Conservation (phyloP, 2,113 vertebrate species). For the Thalassoma bifasciatum region DNA sequence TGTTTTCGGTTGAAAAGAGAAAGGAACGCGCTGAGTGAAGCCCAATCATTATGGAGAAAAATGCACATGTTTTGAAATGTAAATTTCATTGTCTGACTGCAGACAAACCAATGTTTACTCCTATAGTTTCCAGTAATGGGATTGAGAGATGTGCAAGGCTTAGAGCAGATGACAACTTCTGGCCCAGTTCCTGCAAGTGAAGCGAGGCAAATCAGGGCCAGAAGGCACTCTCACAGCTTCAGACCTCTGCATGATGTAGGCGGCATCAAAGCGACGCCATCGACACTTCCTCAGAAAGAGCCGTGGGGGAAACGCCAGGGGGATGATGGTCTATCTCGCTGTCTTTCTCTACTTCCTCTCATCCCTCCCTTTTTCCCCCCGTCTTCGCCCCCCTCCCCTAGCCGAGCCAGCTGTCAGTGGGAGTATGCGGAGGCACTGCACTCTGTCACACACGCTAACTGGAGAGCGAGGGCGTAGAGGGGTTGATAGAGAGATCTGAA, state of each 20-base stretch:
- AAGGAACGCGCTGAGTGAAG: neutral
- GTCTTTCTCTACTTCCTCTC: conserved; percentile 50
- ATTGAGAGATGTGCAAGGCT: conserved; percentile 43
- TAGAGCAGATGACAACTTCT: conserved; percentile 57
- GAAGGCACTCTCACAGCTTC: conserved; percentile 56
- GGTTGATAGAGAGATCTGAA: conserved; percentile 59
- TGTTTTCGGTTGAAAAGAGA: neutral
- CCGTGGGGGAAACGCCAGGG: conserved; percentile 37
- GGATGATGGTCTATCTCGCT: conserved; percentile 58
- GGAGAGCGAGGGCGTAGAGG: conserved; percentile 38
- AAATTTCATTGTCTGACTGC: conserved; percentile 2
- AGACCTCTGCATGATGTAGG: conserved; percentile 55
- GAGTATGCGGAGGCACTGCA: conserved; percentile 60
- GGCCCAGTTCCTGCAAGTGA: conserved; percentile 53
- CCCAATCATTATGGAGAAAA: neutral
- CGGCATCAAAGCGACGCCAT: conserved; percentile 61
- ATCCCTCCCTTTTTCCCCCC: conserved; percentile 16
- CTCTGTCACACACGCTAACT: conserved; percentile 64
- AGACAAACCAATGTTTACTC: conserved; percentile 36
- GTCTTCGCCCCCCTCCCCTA: conserved; percentile 13
- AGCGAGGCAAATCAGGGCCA: conserved; percentile 53
- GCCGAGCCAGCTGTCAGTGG: conserved; percentile 69
- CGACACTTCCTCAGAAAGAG: conserved; percentile 61
- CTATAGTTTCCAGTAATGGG: conserved; percentile 37
- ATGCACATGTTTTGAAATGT: neutral